These are phyloP conservation scores for Steatornis caripensis DNA, from an alignment of 2,113 vertebrate genomes.

Conservation along the genomic window DNA sequence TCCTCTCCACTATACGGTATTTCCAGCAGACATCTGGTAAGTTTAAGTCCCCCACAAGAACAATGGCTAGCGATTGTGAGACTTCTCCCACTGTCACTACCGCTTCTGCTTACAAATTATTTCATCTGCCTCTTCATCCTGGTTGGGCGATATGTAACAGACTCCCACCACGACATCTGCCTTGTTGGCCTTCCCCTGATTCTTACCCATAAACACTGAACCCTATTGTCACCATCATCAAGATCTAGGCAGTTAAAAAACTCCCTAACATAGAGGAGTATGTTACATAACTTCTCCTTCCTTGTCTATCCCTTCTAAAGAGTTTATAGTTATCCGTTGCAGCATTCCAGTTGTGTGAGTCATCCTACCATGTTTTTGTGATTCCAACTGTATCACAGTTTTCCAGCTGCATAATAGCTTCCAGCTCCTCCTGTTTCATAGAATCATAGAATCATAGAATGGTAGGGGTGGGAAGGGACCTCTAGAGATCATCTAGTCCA, in stretches of 20 bases:
- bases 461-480: no score
- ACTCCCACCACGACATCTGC: not conserved
- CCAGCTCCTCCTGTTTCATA: not conserved
- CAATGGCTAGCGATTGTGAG: no score
- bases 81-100: no score
- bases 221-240: not conserved
- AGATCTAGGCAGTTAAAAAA: not conserved
- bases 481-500: no score
- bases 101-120: not conserved
- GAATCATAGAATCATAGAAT: no score
- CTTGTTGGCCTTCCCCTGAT: not conserved
- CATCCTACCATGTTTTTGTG: not conserved
- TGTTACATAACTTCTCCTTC: not conserved
- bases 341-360: not conserved
- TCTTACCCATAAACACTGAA: not conserved
- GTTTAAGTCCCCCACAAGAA: no score
- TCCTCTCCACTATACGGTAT: no score
- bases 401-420: not conserved
- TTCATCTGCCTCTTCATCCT: not conserved
- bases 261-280: not conserved
- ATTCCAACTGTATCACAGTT: not conserved
- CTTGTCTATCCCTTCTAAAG: not conserved
- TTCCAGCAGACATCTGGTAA: no score
- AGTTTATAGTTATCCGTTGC: no score
- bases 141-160: not conserved